A percentile compares a stretch with the other conserved stretches of the same genome.
These are phyloP conservation scores for Neomonachus schauinslandi DNA, from an alignment of 2,113 vertebrate genomes.

Conservation along the genomic window DNA sequence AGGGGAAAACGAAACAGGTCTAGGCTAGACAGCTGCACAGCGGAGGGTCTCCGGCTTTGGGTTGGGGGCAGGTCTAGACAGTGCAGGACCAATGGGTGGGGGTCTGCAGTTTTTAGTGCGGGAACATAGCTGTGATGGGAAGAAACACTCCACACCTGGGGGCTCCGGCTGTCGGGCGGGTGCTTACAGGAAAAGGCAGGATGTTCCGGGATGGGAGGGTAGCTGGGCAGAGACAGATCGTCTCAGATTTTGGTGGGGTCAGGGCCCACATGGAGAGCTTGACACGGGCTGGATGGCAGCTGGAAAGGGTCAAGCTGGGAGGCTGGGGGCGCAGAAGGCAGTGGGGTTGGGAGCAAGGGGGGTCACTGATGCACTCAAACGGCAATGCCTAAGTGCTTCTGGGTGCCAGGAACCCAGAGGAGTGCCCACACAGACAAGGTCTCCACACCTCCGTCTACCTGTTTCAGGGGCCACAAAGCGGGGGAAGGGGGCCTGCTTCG, in stretches of 20 bases:
- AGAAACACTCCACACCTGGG: no score
- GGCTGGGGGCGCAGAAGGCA: not conserved
- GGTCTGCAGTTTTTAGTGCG: no score
- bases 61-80: accelerated
- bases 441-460: not conserved
- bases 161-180: not conserved
- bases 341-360: not conserved
- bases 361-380: not conserved
- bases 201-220: not conserved
- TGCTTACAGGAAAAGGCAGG: not conserved
- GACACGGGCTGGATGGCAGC: not conserved
- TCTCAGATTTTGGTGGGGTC: not conserved
- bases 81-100: not conserved
- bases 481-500: not conserved
- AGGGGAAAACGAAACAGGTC: not conserved
- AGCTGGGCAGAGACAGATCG: not conserved
- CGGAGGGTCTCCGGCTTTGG: not conserved
- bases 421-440: not conserved
- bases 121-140: no score
- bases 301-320: not conserved
- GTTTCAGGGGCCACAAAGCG: not conserved
- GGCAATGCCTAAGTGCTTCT: not conserved
- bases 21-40: no score
- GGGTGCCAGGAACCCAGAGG: not conserved
- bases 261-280: not conserved